Conservation (phyloP, 1,140 invertebrate genomes). For the Zaprionus capensis region DNA sequence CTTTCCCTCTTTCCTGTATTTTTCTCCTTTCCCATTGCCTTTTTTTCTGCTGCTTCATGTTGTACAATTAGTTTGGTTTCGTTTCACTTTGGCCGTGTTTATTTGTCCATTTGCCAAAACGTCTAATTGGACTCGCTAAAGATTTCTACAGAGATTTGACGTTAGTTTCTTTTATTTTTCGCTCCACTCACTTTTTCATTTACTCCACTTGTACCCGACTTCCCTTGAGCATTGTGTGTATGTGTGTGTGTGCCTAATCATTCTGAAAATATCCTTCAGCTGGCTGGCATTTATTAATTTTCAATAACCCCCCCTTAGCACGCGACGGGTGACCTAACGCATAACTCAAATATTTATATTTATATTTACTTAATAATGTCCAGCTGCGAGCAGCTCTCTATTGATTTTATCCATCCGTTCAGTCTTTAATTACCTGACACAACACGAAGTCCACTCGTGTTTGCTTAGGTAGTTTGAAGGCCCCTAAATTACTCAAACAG, state of each 20-base stretch:
- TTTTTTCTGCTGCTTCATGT: constrained; percentile 75
- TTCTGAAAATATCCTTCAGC: constrained; percentile 26
- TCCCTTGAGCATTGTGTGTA: constrained; percentile 29
- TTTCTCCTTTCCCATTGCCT: neutral
- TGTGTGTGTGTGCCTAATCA: constrained; percentile 30
- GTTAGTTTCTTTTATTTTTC: constrained; percentile 34
- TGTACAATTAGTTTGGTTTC: constrained; percentile 75
- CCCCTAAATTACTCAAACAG: neutral
- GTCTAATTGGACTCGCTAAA: constrained; percentile 81
- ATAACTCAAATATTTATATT: constrained; percentile 36
- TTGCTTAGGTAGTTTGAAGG: constrained; percentile 10
- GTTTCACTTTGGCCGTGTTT: constrained; percentile 31
- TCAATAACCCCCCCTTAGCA: constrained; percentile 35
- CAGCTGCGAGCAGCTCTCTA: constrained; percentile 29
- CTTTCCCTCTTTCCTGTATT: neutral
- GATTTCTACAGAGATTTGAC: constrained; percentile 80
- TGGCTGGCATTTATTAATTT: constrained; percentile 53
- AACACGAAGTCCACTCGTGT: constrained; percentile 9
- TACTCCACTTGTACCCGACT: constrained; percentile 8
- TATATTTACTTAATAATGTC: constrained; percentile 40
- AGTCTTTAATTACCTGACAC: constrained; percentile 24
- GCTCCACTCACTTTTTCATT: constrained; percentile 29
- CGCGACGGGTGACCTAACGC: constrained; percentile 28
- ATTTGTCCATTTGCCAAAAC: constrained; percentile 78
- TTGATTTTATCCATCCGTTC: constrained; percentile 30